Conservation (phyloP, 2,888 invertebrate genomes). For the Lithophane leautieri region DNA sequence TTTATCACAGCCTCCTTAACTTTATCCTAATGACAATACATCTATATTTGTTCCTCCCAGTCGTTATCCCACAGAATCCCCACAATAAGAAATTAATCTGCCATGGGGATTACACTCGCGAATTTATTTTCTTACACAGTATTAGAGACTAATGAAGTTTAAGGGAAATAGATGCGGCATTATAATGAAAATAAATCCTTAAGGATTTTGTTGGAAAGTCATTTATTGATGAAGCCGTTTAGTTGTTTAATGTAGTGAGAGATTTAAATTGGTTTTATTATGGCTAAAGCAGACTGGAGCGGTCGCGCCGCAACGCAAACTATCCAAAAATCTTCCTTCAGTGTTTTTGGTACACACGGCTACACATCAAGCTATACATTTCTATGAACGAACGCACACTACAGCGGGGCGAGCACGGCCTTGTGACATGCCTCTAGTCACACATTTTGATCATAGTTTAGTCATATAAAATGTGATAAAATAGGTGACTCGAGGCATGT, state of each 20-base stretch:
- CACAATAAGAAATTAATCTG: constrained; percentile 79
- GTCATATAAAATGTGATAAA: no score
- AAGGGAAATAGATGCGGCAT: constrained; percentile 52
- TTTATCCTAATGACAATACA: constrained; percentile 43
- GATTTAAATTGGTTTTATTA: neutral
- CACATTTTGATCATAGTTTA: no score
- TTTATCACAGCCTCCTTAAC: neutral
- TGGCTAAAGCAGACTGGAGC: neutral
- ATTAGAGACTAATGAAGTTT: constrained; percentile 64
- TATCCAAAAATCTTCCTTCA: neutral
- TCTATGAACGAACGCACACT: neutral
- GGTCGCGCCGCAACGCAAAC: neutral
- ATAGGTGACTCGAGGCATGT: no score
- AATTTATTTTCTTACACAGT: constrained; percentile 79
- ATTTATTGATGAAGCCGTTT: constrained; percentile 18
- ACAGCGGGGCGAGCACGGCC: neutral
- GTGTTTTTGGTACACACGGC: neutral
- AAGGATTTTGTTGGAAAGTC: constrained; percentile 15
- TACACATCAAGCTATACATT: no score
- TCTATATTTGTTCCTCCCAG: constrained; percentile 64
- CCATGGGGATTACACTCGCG: constrained; percentile 73
- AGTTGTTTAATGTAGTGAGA: neutral
- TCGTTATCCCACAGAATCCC: constrained; percentile 68
- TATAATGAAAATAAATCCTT: constrained; percentile 35
- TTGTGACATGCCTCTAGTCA: no score